Percentiles rank a stretch among this genome's conserved stretches.
These are phyloP conservation scores for Eledone cirrhosa DNA, from an alignment of 2,888 invertebrate genomes.

Conservation along the genomic window DNA sequence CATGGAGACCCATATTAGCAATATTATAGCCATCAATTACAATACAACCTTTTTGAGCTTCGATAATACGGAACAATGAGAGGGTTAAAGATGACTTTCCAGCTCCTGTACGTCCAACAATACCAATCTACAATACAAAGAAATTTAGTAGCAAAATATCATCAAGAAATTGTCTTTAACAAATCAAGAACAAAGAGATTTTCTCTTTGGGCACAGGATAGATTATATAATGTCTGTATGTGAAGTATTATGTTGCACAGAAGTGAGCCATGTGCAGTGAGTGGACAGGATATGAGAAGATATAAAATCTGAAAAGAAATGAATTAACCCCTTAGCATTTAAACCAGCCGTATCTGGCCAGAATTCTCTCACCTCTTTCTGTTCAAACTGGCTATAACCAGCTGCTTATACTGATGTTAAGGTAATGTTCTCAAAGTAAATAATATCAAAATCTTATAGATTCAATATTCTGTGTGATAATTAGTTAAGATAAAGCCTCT, in stretches of 20 bases:
- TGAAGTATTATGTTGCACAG: background rate
- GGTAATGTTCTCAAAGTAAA: too few species aligned
- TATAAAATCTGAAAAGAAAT: background rate
- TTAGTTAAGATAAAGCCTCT: too few species aligned
- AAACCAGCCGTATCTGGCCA: too few species aligned
- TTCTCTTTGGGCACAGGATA: too few species aligned
- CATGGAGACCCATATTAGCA: constrained; percentile 52
- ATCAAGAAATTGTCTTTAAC: background rate
- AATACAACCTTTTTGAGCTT: constrained; percentile 45
- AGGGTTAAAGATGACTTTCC: constrained; percentile 56
- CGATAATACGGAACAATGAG: constrained; percentile 50
- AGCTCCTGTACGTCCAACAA: constrained; percentile 56
- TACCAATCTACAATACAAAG: constrained; percentile 45
- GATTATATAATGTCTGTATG: too few species aligned
- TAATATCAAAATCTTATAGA: too few species aligned
- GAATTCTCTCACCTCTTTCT: too few species aligned
- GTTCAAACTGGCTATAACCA: too few species aligned
- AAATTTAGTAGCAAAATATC: background rate
- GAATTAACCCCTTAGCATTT: too few species aligned
- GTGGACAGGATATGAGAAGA: background rate
- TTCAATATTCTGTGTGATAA: too few species aligned
- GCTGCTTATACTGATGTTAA: too few species aligned
- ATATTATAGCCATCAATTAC: constrained; percentile 47
- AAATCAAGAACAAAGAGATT: too few species aligned
- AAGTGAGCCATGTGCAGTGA: background rate